phyloP scores from a whole-genome alignment of 1,140 invertebrate species.

The Colletes gigas region DNA sequence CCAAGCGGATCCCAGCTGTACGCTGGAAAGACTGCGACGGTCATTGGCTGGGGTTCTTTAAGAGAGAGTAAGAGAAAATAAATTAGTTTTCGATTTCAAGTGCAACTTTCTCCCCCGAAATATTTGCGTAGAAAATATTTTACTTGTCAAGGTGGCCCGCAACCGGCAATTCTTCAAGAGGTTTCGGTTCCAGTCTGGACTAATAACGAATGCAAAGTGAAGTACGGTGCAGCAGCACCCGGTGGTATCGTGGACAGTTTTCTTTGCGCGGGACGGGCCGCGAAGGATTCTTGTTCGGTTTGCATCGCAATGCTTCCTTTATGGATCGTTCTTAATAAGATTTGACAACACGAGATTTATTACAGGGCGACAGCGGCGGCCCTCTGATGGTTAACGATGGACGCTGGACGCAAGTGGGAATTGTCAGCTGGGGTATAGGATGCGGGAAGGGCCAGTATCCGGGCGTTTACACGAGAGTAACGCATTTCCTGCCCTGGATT shows the following conservation, averaged over 20 bases:
- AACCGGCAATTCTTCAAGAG: conserved; percentile 90
- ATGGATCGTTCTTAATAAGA: neutral
- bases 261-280: conserved; percentile 90
- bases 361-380: conserved; percentile 94
- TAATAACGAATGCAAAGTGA: conserved; percentile 88
- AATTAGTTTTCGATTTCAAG: no score
- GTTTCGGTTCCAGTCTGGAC: conserved; percentile 92
- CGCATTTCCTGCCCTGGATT: conserved; percentile 90
- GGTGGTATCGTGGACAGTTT: conserved; percentile 94
- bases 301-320: conserved; percentile 70
- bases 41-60: conserved; percentile 92
- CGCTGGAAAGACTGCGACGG: conserved; percentile 87
- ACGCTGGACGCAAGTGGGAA: conserved; percentile 91
- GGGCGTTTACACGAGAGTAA: conserved; percentile 92
- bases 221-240: conserved; percentile 92
- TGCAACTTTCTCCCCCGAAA: neutral
- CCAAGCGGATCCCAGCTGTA: conserved; percentile 85
- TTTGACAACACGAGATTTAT: neutral
- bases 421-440: conserved; percentile 96
- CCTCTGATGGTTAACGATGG: conserved; percentile 92
- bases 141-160: conserved; percentile 86
- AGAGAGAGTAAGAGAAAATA: conserved; percentile 85
- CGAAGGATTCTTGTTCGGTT: conserved; percentile 94
- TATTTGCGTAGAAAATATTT: neutral
- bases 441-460: conserved; percentile 95